Conservation (phyloP, 2,888 invertebrate species). For the Pachliopta kotzebuea region DNA sequence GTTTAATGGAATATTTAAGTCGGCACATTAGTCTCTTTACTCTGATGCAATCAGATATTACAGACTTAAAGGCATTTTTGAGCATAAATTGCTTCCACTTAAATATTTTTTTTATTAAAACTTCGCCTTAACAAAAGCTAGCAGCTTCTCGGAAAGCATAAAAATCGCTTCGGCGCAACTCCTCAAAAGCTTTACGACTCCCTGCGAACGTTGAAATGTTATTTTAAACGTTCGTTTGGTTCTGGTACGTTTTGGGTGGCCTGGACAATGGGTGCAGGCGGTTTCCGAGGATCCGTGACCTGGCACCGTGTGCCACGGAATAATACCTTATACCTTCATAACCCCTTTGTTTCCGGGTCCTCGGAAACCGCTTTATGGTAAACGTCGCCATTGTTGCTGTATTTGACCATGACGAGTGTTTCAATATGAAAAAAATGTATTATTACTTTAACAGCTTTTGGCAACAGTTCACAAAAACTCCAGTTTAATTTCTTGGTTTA, state of each 20-base stretch:
- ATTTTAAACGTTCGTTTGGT: slow-evolving; percentile 40
- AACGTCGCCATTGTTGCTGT: slow-evolving; percentile 13
- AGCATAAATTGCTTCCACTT: neutral
- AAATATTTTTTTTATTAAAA: neutral
- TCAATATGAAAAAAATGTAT: too few species aligned
- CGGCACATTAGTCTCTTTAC: too few species aligned
- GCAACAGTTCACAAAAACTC: too few species aligned
- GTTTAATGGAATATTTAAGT: too few species aligned
- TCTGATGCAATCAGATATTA: too few species aligned
- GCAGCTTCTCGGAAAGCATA: slow-evolving; percentile 30
- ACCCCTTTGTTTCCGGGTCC: slow-evolving; percentile 40
- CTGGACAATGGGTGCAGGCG: slow-evolving; percentile 32
- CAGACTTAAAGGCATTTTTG: neutral
- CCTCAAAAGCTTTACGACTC: slow-evolving; percentile 45
- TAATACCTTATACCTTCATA: slow-evolving; percentile 32
- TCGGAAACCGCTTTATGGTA: slow-evolving; percentile 23
- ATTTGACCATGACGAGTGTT: slow-evolving; percentile 8
- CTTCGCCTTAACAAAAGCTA: neutral
- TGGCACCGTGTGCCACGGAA: slow-evolving; percentile 36
- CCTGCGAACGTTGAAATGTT: slow-evolving; percentile 50
- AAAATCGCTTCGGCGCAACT: slow-evolving; percentile 36
- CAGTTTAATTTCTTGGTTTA: too few species aligned
- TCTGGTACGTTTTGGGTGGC: slow-evolving; percentile 34
- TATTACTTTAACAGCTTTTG: too few species aligned
- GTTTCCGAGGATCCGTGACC: slow-evolving; percentile 30